Percentiles rank a stretch among this genome's conserved stretches.
Conservation (phyloP, 2,113 vertebrate genomes). For the Aptenodytes patagonicus region DNA sequence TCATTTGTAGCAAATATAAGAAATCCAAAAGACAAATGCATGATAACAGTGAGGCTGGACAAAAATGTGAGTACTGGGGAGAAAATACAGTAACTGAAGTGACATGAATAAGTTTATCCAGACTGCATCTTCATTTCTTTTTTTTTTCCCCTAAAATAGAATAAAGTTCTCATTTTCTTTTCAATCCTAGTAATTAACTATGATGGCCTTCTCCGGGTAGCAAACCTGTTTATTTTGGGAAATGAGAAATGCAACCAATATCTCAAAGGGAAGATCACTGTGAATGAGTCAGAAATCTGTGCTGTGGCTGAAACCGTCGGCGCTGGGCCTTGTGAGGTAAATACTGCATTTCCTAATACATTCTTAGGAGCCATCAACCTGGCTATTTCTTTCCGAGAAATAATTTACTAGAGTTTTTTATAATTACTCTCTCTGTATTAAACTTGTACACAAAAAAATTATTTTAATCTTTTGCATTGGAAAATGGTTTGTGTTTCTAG, state of each 20-base stretch:
- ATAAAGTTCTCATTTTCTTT: neutral
- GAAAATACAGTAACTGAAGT: neutral
- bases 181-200: slow-evolving; percentile 80
- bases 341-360: neutral
- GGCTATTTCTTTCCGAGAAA: neutral
- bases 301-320: slow-evolving; percentile 86
- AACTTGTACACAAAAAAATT: neutral
- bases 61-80: neutral
- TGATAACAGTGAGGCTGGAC: neutral
- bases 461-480: neutral
- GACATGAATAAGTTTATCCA: neutral
- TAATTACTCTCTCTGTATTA: neutral
- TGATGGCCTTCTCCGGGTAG: slow-evolving; percentile 85
- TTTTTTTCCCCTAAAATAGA: neutral
- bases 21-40: neutral
- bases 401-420: neutral
- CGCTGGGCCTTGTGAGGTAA: slow-evolving; percentile 95
- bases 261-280: slow-evolving; percentile 86
- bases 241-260: slow-evolving; percentile 87
- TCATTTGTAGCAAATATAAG: neutral
- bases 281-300: slow-evolving; percentile 91
- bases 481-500: neutral
- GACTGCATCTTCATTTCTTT: neutral
- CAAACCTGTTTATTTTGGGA: slow-evolving; percentile 84
- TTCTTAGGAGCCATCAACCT: neutral